Percentiles rank a stretch among this genome's conserved stretches.
These are phyloP conservation scores for Boleophthalmus pectinirostris DNA, from an alignment of 2,113 vertebrate species.

Conservation along the genomic window DNA sequence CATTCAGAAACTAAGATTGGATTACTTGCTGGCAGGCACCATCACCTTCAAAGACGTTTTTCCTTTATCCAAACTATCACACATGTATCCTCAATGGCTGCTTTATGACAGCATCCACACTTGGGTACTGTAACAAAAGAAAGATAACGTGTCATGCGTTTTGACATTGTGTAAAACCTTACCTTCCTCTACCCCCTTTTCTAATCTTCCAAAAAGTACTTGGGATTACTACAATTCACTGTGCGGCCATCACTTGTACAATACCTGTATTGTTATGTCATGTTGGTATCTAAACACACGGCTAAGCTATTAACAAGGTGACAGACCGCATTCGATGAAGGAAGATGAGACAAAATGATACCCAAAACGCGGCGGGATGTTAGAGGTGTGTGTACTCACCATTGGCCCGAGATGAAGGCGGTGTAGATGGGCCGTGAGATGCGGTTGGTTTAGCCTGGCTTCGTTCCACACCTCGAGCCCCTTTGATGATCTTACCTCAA, in stretches of 20 bases:
- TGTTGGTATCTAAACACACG: conserved; percentile 47
- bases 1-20: background rate
- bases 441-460: conserved; percentile 62
- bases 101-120: background rate
- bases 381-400: conserved; percentile 16
- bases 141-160: background rate
- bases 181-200: background rate
- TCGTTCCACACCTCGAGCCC: conserved; percentile 58
- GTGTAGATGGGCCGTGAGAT: conserved; percentile 43
- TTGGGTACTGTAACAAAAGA: conserved; percentile 2
- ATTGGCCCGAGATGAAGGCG: conserved; percentile 66
- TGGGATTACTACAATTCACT: conserved; percentile 41
- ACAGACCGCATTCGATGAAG: conserved; percentile 36
- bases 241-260: conserved; percentile 48
- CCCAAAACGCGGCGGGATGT: conserved; percentile 28
- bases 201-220: conserved; percentile 21
- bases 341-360: conserved; percentile 32
- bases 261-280: conserved; percentile 54
- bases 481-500: conserved; percentile 65
- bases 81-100: background rate
- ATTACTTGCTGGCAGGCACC: background rate
- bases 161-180: conserved; percentile 14
- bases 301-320: conserved; percentile 47
- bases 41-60: background rate
- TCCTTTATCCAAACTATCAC: background rate